These are phyloP conservation scores for Vidua chalybeata DNA, from an alignment of 2,113 vertebrate species.

Conservation along the genomic window DNA sequence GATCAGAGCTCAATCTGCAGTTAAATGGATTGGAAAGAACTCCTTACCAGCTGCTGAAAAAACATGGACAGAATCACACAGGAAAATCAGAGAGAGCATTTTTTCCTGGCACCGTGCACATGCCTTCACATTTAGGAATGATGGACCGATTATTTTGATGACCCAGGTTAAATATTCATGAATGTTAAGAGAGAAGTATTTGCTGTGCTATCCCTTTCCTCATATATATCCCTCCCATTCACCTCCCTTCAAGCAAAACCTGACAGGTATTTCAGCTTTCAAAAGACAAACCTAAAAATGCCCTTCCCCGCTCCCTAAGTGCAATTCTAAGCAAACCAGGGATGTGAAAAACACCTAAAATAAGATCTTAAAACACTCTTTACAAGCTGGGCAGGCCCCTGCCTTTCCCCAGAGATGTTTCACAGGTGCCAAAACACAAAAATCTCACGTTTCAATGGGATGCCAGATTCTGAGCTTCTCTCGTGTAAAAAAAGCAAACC, in stretches of 20 bases:
- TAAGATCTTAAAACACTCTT: neutral
- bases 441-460: neutral
- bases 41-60: constrained; percentile 54
- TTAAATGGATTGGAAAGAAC: constrained; percentile 81
- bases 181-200: neutral
- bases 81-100: constrained; percentile 58
- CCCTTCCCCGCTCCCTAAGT: neutral
- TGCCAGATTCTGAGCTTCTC: neutral
- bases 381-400: neutral
- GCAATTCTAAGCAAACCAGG: neutral
- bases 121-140: neutral
- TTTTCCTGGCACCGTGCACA: constrained; percentile 8
- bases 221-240: neutral
- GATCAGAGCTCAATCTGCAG: constrained; percentile 78
- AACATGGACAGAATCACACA: constrained; percentile 59
- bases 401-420: neutral
- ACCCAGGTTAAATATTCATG: neutral
- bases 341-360: neutral
- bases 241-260: neutral
- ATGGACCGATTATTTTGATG: neutral
- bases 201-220: neutral
- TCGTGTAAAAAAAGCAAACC: neutral
- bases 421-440: neutral
- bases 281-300: neutral
- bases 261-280: neutral